These are phyloP conservation scores for Ranitomeya variabilis DNA, from an alignment of 2,113 vertebrate genomes.

Conservation along the genomic window DNA sequence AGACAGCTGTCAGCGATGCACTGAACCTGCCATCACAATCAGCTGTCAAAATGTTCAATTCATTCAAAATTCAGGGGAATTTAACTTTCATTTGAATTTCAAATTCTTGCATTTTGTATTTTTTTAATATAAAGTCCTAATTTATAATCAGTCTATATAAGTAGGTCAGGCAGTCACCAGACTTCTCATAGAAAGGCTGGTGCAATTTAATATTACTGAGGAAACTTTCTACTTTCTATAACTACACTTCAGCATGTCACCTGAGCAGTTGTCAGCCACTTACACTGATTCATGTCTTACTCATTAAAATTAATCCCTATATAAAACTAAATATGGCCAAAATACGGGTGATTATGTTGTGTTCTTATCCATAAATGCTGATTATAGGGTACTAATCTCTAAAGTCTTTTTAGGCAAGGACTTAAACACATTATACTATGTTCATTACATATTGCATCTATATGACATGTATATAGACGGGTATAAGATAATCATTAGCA, in stretches of 20 bases:
- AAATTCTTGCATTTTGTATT: slow-evolving; percentile 50
- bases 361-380: background rate
- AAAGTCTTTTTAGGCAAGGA: background rate
- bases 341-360: background rate
- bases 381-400: background rate
- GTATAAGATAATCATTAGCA: too few species aligned
- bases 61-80: slow-evolving; percentile 47
- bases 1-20: slow-evolving; percentile 54
- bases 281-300: background rate
- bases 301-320: background rate
- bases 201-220: slow-evolving; percentile 32
- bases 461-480: background rate
- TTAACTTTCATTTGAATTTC: slow-evolving; percentile 55
- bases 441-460: background rate
- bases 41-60: slow-evolving; percentile 57
- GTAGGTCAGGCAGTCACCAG: slow-evolving; percentile 41
- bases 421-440: background rate
- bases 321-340: background rate
- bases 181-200: background rate
- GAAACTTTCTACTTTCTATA: background rate
- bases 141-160: slow-evolving; percentile 56
- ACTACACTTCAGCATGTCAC: background rate
- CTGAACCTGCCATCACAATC: slow-evolving; percentile 50
- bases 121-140: slow-evolving; percentile 46
- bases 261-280: background rate